These are phyloP conservation scores for Morinoia aosen DNA, from an alignment of 2,888 invertebrate species.

Conservation along the genomic window DNA sequence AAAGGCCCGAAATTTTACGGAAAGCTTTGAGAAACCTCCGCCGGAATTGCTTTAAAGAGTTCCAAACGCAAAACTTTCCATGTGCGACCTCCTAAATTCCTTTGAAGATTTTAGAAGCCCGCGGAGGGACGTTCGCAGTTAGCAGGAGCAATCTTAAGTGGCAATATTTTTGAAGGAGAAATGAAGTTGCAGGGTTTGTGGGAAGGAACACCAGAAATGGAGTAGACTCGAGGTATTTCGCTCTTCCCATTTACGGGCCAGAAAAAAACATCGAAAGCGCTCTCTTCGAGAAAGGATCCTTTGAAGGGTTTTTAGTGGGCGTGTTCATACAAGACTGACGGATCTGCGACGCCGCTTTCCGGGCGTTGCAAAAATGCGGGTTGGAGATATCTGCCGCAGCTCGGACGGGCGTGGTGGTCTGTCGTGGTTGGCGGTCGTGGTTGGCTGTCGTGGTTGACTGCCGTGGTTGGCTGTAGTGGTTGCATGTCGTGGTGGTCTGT, in stretches of 20 bases:
- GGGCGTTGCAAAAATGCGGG: not conserved
- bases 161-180: constrained; percentile 30
- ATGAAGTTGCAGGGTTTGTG: constrained; percentile 1
- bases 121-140: constrained; percentile 15
- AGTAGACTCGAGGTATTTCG: constrained; percentile 26
- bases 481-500: not conserved
- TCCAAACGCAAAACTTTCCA: not conserved
- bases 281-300: constrained; percentile 7
- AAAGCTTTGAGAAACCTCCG: not conserved
- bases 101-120: not conserved
- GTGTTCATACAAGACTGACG: constrained; percentile 12
- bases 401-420: not conserved
- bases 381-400: not conserved
- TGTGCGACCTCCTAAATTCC: not conserved
- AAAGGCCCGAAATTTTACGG: not conserved
- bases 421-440: not conserved
- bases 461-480: not conserved
- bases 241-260: constrained; percentile 21
- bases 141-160: constrained; percentile 34
- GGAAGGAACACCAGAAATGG: constrained; percentile 15
- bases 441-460: not conserved
- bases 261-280: constrained; percentile 24
- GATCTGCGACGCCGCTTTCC: not conserved
- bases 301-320: constrained; percentile 23
- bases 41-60: not conserved